Evolutionary conservation across 2,113 vertebrate genomes (phyloP).

Genomic region (Epinephelus cyanopodus): DNA sequence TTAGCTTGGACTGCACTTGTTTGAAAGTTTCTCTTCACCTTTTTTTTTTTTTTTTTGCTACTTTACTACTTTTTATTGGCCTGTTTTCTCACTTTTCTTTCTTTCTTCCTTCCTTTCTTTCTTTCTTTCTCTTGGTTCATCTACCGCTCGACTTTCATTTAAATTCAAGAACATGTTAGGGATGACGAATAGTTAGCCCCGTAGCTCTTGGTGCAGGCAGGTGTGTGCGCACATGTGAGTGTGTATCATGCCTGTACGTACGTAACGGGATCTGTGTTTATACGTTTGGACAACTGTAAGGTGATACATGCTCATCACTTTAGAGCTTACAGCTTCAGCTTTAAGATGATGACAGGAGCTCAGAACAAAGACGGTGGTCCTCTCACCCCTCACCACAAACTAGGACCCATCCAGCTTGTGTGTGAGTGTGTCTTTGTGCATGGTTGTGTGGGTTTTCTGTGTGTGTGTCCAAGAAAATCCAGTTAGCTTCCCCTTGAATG

Average conservation of each 20-base stretch:
- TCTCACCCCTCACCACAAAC: constrained; percentile 64
- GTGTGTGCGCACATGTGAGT: constrained; percentile 23
- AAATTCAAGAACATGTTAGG: constrained; percentile 20
- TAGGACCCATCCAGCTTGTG: constrained; percentile 52
- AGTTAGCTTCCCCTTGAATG: constrained; percentile 66
- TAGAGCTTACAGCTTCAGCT: constrained; percentile 55
- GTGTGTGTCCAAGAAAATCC: constrained; percentile 54
- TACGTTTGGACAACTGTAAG: constrained; percentile 38
- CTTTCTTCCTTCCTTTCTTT: not conserved
- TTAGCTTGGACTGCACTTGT: constrained; percentile 10
- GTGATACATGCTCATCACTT: constrained; percentile 63
- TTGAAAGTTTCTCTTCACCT: constrained; percentile 48
- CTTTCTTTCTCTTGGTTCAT: constrained; percentile 20
- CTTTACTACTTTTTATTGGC: constrained; percentile 32
- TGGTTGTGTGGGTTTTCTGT: not conserved
- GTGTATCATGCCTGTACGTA: not conserved
- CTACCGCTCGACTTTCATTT: constrained; percentile 21
- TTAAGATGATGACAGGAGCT: constrained; percentile 72
- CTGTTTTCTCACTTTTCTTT: not conserved
- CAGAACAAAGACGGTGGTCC: constrained; percentile 79
- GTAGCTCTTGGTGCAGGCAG: constrained; percentile 2
- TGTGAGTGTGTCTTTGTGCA: constrained; percentile 11
- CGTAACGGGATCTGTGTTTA: constrained; percentile 7
- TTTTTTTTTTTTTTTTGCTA: constrained; percentile 13
- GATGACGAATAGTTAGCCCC: constrained; percentile 31